Base-by-base conservation (phyloP, 2,888 invertebrate species). In the Ennomos quercinarius region DNA sequence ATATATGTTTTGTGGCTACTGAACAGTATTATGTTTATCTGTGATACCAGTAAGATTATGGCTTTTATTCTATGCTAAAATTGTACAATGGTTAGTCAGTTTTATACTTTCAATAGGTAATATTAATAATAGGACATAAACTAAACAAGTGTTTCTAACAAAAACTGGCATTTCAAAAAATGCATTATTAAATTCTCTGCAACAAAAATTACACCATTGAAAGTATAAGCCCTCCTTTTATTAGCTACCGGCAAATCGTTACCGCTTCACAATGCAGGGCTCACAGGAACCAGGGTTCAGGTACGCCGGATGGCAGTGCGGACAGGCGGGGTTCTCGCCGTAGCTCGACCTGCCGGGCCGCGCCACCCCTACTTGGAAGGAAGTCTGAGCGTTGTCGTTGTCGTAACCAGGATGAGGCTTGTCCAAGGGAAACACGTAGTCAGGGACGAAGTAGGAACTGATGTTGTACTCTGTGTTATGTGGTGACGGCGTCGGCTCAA, bases 221-320 rank as follows among this genome's bases (percentile, higher is more conserved):
- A 47, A 47, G 38, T 47, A 47, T 46, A 47, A 48, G 11, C 27
- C 17, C 17, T 27, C 39, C n/a, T 10, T 39, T 39, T 39, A 27
- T 13, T 11, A 56, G 45, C 55, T 56, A 60, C 37, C 53, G 41
- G 38, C 37, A 39, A 36, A 57, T 50, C 45, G 76, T 85, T 92
- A 92, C 83, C 92, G 91, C 57, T 86, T 86, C 27, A 94, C 92
- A 46, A 95, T 91, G 68, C 95, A 95, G 2, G 95, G 95, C 71
- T 94, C 93, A 71, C 95, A 95, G 10, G 93, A 93, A n/a, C 94
- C 94, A 0, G 94, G 94, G 48, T 85, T 84, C 11, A 95, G 79
- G 73, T 94, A 95, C 1, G 94, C 93, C 0, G 95, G 95, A 77
- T 95, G 94, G 72, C 95, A 95, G 66, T 95, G 93, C 0, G 95